phyloP scores from a whole-genome alignment of 92 coral and sea anemone genomes.

The Epizoanthus fatuus region DNA sequence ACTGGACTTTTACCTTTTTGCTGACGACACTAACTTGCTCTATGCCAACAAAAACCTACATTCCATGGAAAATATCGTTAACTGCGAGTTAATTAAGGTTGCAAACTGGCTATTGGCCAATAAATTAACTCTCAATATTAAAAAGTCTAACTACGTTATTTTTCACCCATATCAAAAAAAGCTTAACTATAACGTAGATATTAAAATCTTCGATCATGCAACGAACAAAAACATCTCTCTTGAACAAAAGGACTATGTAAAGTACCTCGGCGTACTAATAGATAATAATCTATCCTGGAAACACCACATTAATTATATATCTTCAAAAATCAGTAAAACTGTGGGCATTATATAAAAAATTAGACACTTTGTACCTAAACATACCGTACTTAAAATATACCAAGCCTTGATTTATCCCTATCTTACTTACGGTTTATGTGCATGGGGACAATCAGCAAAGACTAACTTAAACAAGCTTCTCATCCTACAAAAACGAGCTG shows the following conservation, averaged over 20 bases:
- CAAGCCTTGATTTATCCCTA: conserved; percentile 19
- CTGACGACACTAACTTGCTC: conserved; percentile 43
- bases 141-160: conserved; percentile 48
- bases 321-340: background rate
- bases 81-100: conserved; percentile 37
- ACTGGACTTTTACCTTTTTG: conserved; percentile 32
- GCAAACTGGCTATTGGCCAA: conserved; percentile 49
- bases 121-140: conserved; percentile 16
- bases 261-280: conserved; percentile 55
- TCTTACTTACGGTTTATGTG: background rate
- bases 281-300: conserved; percentile 51
- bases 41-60: background rate
- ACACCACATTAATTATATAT: background rate
- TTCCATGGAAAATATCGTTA: conserved; percentile 34
- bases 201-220: conserved; percentile 23
- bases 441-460: conserved; percentile 46
- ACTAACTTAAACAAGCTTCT: conserved; percentile 29
- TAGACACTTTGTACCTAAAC: too few species aligned
- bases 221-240: conserved; percentile 21
- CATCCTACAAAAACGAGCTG: conserved; percentile 37
- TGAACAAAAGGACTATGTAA: conserved; percentile 55
- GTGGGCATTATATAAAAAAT: background rate
- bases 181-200: conserved; percentile 15
- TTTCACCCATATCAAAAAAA: conserved; percentile 41
- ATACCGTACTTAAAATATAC: background rate